Evolutionary conservation across 2,888 invertebrate genomes (phyloP), one percentile per base, ranked within the genome.

Genomic region (Scaptomyza caliginosa): DNA sequence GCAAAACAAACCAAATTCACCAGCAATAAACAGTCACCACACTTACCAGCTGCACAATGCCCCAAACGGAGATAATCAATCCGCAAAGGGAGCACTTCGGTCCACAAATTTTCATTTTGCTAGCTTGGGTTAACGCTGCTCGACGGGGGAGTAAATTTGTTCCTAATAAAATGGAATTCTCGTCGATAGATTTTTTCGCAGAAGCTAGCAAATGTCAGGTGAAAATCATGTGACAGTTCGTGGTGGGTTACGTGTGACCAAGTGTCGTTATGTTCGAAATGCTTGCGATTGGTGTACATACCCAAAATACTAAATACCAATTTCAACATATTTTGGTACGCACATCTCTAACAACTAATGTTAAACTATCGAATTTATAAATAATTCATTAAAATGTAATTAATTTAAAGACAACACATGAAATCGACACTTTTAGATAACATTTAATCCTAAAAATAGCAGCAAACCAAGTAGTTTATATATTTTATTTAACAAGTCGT

Each of bases 81-180:
- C 97, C 97, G 91, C 98, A 98, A 51, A 98, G 94, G 77, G 98
- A 98, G 65, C 96, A 93, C 92, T 98, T 98, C 32, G 98, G 98
- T 57, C 98, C 98, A 92, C 98, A 98, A 89, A 97, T 92, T 90
- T 94, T 93, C 95, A 96, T 95, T 91, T 92, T 93, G 71, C 51
- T 73, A 66, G 76, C 72, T 76, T 70, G 52, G 65, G 57, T 69
- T 23, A 48, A 55, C 55, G 57, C 55, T 70, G 45, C 51, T 48
- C 65, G 76, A 73, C 65, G 71, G 56, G 23, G 59, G 49, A 64
- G 54, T 17, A 59, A 65, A 57, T 65, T 57, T 38, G 32, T 73
- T 75, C 65, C 76, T 65, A 46, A 45, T 49, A n/a, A 60, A 42
- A 43, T 59, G 67, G 67, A 77, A 57, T 65, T 60, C 43, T 39